Conservation (phyloP, 1,140 invertebrate species). For the Bombus cullumanus region DNA sequence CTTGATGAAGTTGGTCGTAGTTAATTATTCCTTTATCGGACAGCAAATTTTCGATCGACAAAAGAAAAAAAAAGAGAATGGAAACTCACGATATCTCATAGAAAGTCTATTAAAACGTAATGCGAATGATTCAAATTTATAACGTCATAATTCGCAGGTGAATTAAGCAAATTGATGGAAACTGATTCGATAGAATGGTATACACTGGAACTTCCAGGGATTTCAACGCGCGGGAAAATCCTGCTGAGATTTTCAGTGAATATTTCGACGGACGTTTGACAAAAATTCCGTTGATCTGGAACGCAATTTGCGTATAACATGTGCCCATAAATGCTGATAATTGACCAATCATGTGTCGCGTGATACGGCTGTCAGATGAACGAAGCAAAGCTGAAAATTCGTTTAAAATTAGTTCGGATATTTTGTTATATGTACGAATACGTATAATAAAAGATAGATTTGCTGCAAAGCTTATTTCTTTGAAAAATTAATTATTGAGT, state of each 20-base stretch:
- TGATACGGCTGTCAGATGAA: not conserved
- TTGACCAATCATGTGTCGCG: not conserved
- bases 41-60: not conserved
- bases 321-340: not conserved
- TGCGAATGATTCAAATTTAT: not conserved
- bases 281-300: not conserved
- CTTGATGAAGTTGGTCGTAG: not conserved
- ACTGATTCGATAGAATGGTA: not conserved
- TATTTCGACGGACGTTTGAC: slow-evolving; percentile 11
- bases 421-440: not conserved
- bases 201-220: slow-evolving; percentile 40
- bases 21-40: slow-evolving; percentile 15
- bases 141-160: not conserved
- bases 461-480: too few relatives aligned
- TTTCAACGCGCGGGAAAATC: slow-evolving; percentile 62
- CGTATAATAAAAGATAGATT: too few relatives aligned
- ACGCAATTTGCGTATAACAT: not conserved
- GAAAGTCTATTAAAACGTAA: not conserved
- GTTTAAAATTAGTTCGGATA: not conserved
- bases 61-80: not conserved
- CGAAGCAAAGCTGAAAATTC: not conserved
- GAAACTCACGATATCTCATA: too few relatives aligned
- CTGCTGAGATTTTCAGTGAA: slow-evolving; percentile 44
- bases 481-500: not conserved
- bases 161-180: not conserved